Evolutionary conservation across 1,140 invertebrate species (phyloP).

Genomic region (Caligus rogercresseyi): DNA sequence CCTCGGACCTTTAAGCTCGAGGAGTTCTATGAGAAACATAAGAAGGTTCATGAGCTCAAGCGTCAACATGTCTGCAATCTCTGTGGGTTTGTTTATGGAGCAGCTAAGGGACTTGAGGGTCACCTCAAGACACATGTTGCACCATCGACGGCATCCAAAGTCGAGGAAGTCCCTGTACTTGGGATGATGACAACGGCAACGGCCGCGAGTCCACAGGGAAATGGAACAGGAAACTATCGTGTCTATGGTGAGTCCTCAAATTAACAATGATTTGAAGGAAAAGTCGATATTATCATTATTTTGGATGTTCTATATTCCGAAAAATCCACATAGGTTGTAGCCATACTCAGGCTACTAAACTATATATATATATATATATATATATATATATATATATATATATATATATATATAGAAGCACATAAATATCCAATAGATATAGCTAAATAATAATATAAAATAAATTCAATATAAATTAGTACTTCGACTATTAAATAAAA

Average conservation of each 20-base stretch:
- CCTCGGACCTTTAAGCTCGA: constrained; percentile 17
- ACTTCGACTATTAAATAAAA: no score
- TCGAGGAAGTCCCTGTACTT: neutral
- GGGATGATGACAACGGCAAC: neutral
- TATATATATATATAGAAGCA: no score
- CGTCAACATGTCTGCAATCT: constrained; percentile 12
- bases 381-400: no score
- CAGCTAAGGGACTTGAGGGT: constrained; percentile 18
- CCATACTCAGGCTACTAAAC: no score
- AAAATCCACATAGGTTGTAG: no score
- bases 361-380: no score
- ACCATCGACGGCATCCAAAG: no score
- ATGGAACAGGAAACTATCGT: neutral
- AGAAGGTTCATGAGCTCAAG: constrained; percentile 19
- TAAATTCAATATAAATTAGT: no score
- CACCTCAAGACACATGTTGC: constrained; percentile 15
- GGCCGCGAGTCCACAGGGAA: neutral
- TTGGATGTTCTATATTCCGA: no score
- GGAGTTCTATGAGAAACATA: constrained; percentile 19
- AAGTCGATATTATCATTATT: neutral
- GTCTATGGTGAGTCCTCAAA: neutral
- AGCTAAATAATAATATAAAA: no score
- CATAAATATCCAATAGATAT: no score
- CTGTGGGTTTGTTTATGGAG: constrained; percentile 19
- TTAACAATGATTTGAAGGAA: neutral